Evolutionary conservation across 30 jellyfish, hydroid and myxozoan genomes (phyloP).

Genomic region (Aurelia aurita complex sp. Pacific): DNA sequence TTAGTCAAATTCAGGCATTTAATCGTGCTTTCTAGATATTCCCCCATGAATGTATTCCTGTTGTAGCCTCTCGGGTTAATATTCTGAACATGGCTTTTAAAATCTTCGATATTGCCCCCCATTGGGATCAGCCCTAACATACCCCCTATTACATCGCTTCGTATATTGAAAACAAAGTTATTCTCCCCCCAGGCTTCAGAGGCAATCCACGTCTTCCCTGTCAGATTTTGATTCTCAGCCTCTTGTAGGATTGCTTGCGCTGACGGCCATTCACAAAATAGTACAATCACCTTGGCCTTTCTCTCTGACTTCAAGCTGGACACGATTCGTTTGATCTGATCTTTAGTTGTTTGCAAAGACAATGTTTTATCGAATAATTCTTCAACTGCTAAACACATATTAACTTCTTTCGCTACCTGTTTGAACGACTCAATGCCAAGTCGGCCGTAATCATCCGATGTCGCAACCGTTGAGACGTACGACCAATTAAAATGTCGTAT

Average conservation of each 20-base stretch:
- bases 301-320: constrained; percentile 34
- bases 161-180: constrained; percentile 34
- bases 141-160: constrained; percentile 56
- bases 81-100: constrained; percentile 18
- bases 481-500: constrained; percentile 72
- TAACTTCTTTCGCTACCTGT: constrained; percentile 30
- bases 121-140: constrained; percentile 69
- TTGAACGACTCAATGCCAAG: constrained; percentile 71
- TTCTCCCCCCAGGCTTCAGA: constrained; percentile 84
- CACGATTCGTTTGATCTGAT: constrained; percentile 39
- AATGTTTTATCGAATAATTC: constrained; percentile 48
- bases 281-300: constrained; percentile 55
- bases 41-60: constrained; percentile 49
- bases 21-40: constrained; percentile 26
- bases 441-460: constrained; percentile 92
- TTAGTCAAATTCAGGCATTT: constrained; percentile 23
- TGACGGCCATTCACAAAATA: constrained; percentile 56
- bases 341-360: constrained; percentile 26
- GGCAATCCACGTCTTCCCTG: constrained; percentile 76
- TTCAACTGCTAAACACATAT: constrained; percentile 64
- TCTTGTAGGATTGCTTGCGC: constrained; percentile 77
- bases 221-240: constrained; percentile 60
- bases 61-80: constrained; percentile 25
- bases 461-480: constrained; percentile 81
- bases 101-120: constrained; percentile 34